A percentile compares a stretch with the other conserved stretches of the same genome.
Conservation (phyloP, 2,113 vertebrate species). For the Burhinus oedicnemus region DNA sequence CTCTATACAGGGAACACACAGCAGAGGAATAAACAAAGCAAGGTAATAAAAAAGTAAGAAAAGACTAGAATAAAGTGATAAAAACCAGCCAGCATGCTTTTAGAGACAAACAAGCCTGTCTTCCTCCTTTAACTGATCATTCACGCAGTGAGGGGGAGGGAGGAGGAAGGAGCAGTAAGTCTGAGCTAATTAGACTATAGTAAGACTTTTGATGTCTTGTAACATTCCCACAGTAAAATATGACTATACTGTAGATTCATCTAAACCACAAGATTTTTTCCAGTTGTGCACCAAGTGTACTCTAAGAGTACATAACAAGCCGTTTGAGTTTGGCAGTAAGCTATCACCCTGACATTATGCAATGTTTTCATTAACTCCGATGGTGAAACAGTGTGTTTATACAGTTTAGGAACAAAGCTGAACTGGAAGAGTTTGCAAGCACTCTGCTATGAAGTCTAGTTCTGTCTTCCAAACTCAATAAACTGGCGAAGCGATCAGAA, state of each 20-base stretch:
- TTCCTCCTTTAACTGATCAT: slow-evolving; percentile 30
- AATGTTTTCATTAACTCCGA: slow-evolving; percentile 65
- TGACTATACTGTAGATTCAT: not conserved
- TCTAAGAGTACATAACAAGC: slow-evolving; percentile 35
- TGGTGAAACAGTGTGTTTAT: slow-evolving; percentile 63
- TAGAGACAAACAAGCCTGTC: slow-evolving; percentile 13
- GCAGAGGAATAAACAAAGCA: slow-evolving; percentile 15
- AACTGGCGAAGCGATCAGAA: not conserved
- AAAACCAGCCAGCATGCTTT: not conserved
- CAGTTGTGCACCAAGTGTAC: slow-evolving; percentile 45
- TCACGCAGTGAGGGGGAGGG: not conserved
- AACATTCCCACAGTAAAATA: slow-evolving; percentile 47
- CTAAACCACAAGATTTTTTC: slow-evolving; percentile 53
- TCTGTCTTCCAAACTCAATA: slow-evolving; percentile 41
- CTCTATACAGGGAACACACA: not conserved
- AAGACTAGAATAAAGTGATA: slow-evolving; percentile 10
- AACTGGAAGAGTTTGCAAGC: slow-evolving; percentile 28
- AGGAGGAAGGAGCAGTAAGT: slow-evolving; percentile 13
- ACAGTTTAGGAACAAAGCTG: slow-evolving; percentile 55
- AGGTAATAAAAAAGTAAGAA: slow-evolving; percentile 21
- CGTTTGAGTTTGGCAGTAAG: slow-evolving; percentile 12
- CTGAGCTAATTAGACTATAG: slow-evolving; percentile 6
- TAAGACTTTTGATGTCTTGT: slow-evolving; percentile 31
- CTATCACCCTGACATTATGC: slow-evolving; percentile 55
- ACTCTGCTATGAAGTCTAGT: not conserved